These are phyloP conservation scores for Pelmatolapia mariae DNA, from an alignment of 2,113 vertebrate genomes.

Conservation along the genomic window DNA sequence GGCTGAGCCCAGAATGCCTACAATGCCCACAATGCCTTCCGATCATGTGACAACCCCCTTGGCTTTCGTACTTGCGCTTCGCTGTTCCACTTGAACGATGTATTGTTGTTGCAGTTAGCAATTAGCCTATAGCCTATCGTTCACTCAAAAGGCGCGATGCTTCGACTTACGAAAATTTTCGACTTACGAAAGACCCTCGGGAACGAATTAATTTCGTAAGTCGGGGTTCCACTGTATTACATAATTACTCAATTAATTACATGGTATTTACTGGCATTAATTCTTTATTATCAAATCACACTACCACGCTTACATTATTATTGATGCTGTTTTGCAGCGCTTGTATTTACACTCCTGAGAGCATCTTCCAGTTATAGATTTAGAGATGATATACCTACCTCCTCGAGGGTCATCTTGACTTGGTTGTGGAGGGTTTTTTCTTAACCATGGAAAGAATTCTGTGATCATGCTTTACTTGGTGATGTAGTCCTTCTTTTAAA, in stretches of 20 bases:
- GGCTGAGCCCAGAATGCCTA: too few species aligned
- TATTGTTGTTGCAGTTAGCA: too few species aligned
- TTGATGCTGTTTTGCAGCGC: background rate
- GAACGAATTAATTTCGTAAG: too few species aligned
- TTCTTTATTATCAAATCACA: background rate
- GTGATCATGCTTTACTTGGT: background rate
- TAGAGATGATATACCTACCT: background rate
- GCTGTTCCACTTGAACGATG: too few species aligned
- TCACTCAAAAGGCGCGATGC: too few species aligned
- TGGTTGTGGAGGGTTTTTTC: background rate
- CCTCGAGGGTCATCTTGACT: background rate
- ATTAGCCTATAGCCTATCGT: too few species aligned
- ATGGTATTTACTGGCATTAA: background rate
- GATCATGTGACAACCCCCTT: too few species aligned
- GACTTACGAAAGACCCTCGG: too few species aligned
- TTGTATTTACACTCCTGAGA: background rate
- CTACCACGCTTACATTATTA: background rate
- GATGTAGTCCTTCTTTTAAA: background rate
- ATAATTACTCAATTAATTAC: background rate
- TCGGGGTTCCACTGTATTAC: too few species aligned
- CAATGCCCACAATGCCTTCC: too few species aligned
- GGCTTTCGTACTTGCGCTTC: too few species aligned
- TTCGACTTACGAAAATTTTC: too few species aligned
- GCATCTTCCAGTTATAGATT: background rate
- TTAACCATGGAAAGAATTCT: background rate